Percentiles rank a stretch among this genome's conserved stretches.
Evolutionary conservation across 30 jellyfish, hydroid and myxozoan genomes (phyloP).

Genomic region (Aurelia coerulea): DNA sequence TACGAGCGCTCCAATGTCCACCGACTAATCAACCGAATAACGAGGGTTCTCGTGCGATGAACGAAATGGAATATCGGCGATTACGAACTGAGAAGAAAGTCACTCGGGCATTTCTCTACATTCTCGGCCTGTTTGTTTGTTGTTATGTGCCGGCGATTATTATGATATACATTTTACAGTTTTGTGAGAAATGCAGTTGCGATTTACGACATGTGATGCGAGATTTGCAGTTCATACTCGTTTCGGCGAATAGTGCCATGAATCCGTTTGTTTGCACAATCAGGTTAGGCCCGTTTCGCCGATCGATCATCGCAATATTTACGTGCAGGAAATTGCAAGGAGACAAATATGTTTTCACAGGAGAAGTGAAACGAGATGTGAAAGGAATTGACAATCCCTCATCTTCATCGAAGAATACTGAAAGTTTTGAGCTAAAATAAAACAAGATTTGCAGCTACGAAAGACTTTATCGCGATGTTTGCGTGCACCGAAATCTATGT

Average conservation of each 20-base stretch:
- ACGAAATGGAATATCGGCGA: conserved; percentile 38
- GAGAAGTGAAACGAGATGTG: conserved; percentile 4
- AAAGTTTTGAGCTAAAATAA: too few relatives aligned
- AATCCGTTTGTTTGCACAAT: conserved; percentile 82
- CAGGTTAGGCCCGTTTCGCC: conserved; percentile 71
- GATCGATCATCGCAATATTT: conserved; percentile 41
- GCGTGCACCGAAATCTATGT: too few relatives aligned
- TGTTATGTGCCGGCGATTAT: conserved; percentile 80
- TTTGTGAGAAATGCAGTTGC: conserved; percentile 74
- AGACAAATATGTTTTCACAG: background rate
- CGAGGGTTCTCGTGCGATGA: background rate
- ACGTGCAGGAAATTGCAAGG: conserved; percentile 17
- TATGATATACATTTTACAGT: conserved; percentile 78
- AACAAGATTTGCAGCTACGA: too few relatives aligned
- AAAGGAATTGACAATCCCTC: background rate
- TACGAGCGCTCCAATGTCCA: conserved; percentile 18
- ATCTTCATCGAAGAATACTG: background rate
- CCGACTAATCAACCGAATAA: background rate
- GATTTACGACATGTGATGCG: conserved; percentile 74
- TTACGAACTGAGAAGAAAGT: conserved; percentile 74
- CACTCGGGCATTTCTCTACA: conserved; percentile 72
- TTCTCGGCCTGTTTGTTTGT: conserved; percentile 66
- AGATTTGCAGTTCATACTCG: conserved; percentile 78
- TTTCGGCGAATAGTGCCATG: conserved; percentile 81
- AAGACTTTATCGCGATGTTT: too few relatives aligned